Evolutionary conservation across 2,797 vertebrate genomes (phyloP), one percentile per base, ranked within the genome.

Genomic region (Lepus townsendii): DNA sequence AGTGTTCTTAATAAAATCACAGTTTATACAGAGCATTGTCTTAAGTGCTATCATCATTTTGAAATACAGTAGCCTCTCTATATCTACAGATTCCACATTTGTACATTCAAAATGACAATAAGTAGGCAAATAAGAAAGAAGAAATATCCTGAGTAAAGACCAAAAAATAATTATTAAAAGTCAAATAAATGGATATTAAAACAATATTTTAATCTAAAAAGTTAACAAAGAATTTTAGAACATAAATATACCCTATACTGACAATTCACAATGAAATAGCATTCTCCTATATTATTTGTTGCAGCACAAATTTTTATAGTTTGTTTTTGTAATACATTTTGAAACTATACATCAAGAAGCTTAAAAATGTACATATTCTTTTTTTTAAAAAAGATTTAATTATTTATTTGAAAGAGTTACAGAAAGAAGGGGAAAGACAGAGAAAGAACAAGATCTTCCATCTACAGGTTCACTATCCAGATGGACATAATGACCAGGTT

Each of bases 1-100:
- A 73, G 27, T 20, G 27, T 5, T 92, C 54, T 95, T 95, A 77
- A 95, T 65, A 78, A 88, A 88, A 92, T 83, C 47, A 47, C 47
- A 47, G 47, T 52, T 86, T 69, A 68, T 38, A 57, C 24, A 66
- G 79, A 79, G 73, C 30, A 60, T 12, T 63, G 8, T 76, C 66
- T 83, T 47, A 91, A 68, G 50, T 42, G 8, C 20, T 54, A 60
- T 6, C 27, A 32, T 69, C 62, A 88, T 68, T 83, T 84, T 50
- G 83, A 85, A 57, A 13, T 8, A 75, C 16, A 90, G 47, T 3
- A 19, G 75, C 22, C 32, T n/a, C 42, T 54, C 26, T 5, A 42
- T 66, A 75, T 12, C 69, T 66, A 35, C 27, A 57, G 11, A 57
- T 35, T 35, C 69, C 10, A 30, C 32, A 35, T 65, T n/a, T 27